Evolutionary conservation across 2,888 invertebrate species (phyloP).

Genomic region (Melanchra persicariae): DNA sequence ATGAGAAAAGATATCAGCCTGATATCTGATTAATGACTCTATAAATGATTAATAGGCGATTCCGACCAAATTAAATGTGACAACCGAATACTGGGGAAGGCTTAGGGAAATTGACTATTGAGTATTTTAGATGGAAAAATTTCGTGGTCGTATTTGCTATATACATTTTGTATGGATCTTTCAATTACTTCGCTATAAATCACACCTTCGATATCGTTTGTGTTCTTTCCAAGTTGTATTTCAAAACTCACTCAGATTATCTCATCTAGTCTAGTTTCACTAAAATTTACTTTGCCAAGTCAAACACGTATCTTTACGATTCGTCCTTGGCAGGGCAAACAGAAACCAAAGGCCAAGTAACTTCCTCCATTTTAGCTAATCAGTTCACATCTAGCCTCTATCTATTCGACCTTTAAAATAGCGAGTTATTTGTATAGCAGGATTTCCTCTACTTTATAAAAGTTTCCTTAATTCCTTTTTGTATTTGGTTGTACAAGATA

Average conservation of each 20-base stretch:
- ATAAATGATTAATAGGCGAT: conserved; percentile 81
- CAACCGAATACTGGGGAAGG: conserved; percentile 60
- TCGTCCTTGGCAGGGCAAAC: conserved; percentile 63
- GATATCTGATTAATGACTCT: conserved; percentile 81
- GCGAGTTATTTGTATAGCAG: conserved; percentile 50
- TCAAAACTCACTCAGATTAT: conserved; percentile 5
- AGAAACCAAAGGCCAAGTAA: conserved; percentile 55
- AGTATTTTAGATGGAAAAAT: conserved; percentile 45
- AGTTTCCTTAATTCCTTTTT: conserved; percentile 63
- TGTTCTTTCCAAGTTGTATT: not conserved
- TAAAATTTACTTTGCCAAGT: conserved; percentile 31
- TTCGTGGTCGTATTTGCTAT: conserved; percentile 25
- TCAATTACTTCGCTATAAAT: conserved; percentile 19
- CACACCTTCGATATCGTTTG: not conserved
- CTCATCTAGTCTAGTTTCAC: conserved; percentile 8
- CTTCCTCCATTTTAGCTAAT: conserved; percentile 64
- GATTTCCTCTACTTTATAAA: conserved; percentile 65
- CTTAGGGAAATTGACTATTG: conserved; percentile 57
- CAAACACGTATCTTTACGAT: conserved; percentile 53
- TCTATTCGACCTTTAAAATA: conserved; percentile 60
- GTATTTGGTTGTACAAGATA: conserved; percentile 62
- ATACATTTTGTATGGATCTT: conserved; percentile 23
- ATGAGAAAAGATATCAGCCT: conserved; percentile 76
- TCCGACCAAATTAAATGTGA: conserved; percentile 71
- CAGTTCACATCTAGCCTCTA: conserved; percentile 68